Percentiles rank a stretch among this genome's conserved stretches.
Conservation (phyloP, 2,888 invertebrate genomes). For the Cantharis flavilabris region DNA sequence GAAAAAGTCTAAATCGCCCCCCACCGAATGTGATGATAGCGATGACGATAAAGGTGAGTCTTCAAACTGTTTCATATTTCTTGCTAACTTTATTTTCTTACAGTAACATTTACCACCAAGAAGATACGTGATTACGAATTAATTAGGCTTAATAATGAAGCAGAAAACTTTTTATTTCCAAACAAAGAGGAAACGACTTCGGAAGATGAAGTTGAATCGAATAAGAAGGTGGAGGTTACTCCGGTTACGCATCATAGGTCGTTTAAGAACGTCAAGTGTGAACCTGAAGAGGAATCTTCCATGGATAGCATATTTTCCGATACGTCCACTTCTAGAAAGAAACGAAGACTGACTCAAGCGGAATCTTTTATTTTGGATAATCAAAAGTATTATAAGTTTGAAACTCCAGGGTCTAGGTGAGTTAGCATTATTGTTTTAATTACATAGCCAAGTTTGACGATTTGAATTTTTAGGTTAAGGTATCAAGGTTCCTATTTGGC, state of each 20-base stretch:
- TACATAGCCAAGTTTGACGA: not conserved
- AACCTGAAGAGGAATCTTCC: constrained; percentile 36
- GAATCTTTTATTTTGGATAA: constrained; percentile 64
- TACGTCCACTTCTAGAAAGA: constrained; percentile 42
- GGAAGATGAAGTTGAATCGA: constrained; percentile 59
- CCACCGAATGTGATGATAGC: constrained; percentile 34
- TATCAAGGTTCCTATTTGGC: constrained; percentile 52
- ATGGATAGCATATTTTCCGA: constrained; percentile 47
- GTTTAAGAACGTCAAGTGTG: constrained; percentile 5
- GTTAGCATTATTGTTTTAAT: constrained; percentile 20
- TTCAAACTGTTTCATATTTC: not conserved
- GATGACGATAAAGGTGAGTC: constrained; percentile 37
- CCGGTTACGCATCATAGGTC: constrained; percentile 6
- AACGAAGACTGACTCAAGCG: constrained; percentile 59
- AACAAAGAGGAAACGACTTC: constrained; percentile 66
- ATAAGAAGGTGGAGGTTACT: constrained; percentile 25
- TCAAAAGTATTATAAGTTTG: constrained; percentile 62
- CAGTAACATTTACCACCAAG: constrained; percentile 73
- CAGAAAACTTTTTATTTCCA: constrained; percentile 86
- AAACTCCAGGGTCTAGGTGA: constrained; percentile 57
- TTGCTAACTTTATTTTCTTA: not conserved
- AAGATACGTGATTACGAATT: constrained; percentile 76
- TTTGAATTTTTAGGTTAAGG: constrained; percentile 45
- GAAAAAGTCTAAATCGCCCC: constrained; percentile 27
- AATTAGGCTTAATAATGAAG: constrained; percentile 79